Conservation (phyloP, 2,113 vertebrate genomes). For the Piaya cayana region DNA sequence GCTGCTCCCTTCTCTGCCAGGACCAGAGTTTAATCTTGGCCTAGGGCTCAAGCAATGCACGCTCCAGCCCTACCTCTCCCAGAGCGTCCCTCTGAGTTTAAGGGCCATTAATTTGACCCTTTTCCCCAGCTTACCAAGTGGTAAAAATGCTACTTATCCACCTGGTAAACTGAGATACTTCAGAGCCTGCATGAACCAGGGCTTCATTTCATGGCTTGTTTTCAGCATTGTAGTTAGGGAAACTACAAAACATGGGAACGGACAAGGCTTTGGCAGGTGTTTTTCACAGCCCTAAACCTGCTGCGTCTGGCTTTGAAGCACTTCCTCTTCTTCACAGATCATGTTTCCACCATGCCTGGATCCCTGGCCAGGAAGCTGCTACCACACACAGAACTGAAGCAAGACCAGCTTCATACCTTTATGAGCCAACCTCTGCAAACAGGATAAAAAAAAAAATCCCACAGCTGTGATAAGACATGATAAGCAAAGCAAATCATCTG, state of each 20-base stretch:
- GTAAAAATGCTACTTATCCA: not conserved
- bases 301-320: not conserved
- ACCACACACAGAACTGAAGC: not conserved
- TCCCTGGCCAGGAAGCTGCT: not conserved
- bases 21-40: not conserved
- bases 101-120: not conserved
- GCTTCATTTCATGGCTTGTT: not conserved
- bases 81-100: not conserved
- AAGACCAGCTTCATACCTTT: not conserved
- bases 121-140: not conserved
- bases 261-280: not conserved
- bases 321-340: not conserved
- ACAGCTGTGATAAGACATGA: not conserved
- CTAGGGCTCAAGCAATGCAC: not conserved
- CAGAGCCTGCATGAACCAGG: not conserved
- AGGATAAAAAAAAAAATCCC: not conserved
- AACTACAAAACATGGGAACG: not conserved
- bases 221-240: not conserved
- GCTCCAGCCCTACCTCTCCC: not conserved
- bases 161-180: not conserved
- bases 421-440: not conserved
- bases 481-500: conserved; percentile 3
- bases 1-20: not conserved
- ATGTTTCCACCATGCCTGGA: not conserved
- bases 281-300: not conserved